Base-by-base conservation (phyloP, 1,140 invertebrate genomes). In the Heliconius nattereri region DNA sequence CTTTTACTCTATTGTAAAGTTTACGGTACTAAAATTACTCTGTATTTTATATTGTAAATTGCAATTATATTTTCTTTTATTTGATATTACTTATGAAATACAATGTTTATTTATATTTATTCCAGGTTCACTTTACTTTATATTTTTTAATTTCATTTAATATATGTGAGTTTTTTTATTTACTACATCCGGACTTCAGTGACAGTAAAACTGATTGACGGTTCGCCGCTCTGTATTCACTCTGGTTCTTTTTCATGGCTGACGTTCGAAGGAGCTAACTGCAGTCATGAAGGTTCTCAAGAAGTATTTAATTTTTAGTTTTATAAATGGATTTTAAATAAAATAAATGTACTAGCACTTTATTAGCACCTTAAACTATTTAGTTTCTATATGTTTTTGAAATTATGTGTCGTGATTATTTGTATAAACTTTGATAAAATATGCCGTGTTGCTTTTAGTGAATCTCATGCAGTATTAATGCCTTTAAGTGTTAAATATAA, bases 271-370 rank as follows among this genome's bases (percentile, higher is more conserved):
- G 91, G 84, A 90, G 84, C 84, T 86, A 90, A 86, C 85, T 85
- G 91, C 86, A 92, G 92, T 94, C 92, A 94, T 94, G 92, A 94
- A 94, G 92, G 92, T 94, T 86, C 81, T 87, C 70, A 87, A 81
- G 82, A 86, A 86, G 83, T 88, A 81, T 85, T 87, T 85, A 76
- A 81, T 87, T 86, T 82, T 87, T 85, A 66, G 32, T 72, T 73
- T 80, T 49, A 37, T 80, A 70, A 79, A 82, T 81, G 71, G 60
- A 81, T 66, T 78, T 72, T 75, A 76, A 75, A 79, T 81, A 79
- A 86, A 86, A 86, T 75, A 76, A 66, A 66, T 37, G 49, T 40
- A 23, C n/a, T n/a, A 76, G 37, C 52, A 35, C 70, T 75, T 81
- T 66, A 35, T 23, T 23, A 72, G 71, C 37, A 77, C 37, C 32